phyloP scores from a whole-genome alignment of 2,797 vertebrate genomes.

The Acestrorhynchus altus region DNA sequence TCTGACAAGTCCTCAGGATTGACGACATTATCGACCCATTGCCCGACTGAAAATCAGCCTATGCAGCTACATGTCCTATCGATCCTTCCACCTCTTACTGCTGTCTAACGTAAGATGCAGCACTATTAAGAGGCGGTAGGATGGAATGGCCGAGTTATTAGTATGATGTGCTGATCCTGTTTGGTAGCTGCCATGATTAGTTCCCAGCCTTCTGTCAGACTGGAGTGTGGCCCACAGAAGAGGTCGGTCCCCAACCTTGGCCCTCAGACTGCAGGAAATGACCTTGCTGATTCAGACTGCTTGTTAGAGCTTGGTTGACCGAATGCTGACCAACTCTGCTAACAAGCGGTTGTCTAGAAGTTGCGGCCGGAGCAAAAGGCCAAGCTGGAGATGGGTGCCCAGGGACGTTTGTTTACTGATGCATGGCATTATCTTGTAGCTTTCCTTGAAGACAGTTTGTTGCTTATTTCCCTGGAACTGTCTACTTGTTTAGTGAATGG shows the following conservation, averaged over 20 bases:
- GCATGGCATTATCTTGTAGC: background rate
- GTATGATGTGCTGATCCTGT: slow-evolving; percentile 21
- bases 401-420: slow-evolving; percentile 23
- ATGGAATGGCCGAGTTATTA: background rate
- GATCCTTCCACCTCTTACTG: too few species aligned
- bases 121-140: background rate
- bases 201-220: slow-evolving; percentile 42
- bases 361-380: slow-evolving; percentile 33
- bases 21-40: too few species aligned
- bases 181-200: slow-evolving; percentile 30
- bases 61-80: too few species aligned
- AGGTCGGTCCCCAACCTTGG: slow-evolving; percentile 40
- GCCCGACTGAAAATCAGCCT: too few species aligned
- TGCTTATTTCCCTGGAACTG: background rate
- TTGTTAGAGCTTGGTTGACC: slow-evolving; percentile 45
- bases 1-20: too few species aligned
- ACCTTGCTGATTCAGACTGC: slow-evolving; percentile 42
- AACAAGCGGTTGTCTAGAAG: slow-evolving; percentile 71
- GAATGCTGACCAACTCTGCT: slow-evolving; percentile 48
- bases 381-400: slow-evolving; percentile 27
- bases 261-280: slow-evolving; percentile 9
- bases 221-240: background rate
- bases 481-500: background rate
- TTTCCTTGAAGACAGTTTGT: background rate
- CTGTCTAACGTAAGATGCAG: background rate